These are phyloP conservation scores for Tragelaphus scriptus DNA, from an alignment of 2,113 vertebrate species.

Conservation along the genomic window DNA sequence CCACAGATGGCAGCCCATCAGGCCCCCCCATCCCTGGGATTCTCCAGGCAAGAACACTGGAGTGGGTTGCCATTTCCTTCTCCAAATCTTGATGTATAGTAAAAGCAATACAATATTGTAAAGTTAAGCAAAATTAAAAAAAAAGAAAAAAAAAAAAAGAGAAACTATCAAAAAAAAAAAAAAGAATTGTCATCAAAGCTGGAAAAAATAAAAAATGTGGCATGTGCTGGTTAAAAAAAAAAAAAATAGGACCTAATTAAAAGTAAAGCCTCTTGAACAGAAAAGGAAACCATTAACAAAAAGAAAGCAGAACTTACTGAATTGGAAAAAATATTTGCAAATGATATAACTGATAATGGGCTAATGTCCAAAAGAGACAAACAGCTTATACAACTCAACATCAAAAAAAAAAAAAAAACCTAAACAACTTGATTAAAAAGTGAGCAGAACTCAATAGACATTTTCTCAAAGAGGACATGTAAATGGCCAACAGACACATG, in stretches of 20 bases:
- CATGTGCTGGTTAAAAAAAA: no score
- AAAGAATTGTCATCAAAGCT: no score
- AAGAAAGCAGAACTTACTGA: not conserved
- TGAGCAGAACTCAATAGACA: not conserved
- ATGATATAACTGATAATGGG: not conserved
- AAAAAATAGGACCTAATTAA: not conserved
- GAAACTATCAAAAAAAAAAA: no score
- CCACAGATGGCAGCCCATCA: no score
- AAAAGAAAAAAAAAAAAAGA: no score
- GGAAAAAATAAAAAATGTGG: no score
- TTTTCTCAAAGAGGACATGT: not conserved
- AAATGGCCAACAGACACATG: not conserved
- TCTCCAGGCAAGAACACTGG: no score
- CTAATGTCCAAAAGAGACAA: not conserved
- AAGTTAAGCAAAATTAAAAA: no score
- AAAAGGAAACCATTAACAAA: not conserved
- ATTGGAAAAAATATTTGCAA: not conserved
- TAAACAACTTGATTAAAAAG: not conserved
- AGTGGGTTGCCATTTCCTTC: no score
- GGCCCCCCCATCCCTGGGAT: no score
- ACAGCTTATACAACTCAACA: not conserved
- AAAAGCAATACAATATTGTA: no score
- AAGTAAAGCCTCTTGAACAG: not conserved
- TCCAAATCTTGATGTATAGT: no score
- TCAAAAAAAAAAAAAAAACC: not conserved